Percentiles rank a stretch among this genome's conserved stretches.
phyloP scores from a whole-genome alignment of 2,888 invertebrate genomes.

The Lathronympha strigana region DNA sequence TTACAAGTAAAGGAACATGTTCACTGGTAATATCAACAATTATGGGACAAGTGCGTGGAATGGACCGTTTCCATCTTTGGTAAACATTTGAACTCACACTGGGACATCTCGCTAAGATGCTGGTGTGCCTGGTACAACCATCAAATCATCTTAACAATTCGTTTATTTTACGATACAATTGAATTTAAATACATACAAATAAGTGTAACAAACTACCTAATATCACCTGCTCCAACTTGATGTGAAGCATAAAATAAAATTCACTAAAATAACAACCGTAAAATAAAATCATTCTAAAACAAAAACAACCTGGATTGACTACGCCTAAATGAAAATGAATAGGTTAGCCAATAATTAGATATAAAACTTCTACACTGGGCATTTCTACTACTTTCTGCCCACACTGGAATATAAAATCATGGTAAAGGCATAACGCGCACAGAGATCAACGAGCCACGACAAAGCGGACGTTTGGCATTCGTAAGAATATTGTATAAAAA shows the following conservation, averaged over 20 bases:
- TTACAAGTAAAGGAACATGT: constrained; percentile 64
- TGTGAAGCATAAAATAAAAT: constrained; percentile 76
- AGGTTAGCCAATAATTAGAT: background rate
- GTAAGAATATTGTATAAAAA: constrained; percentile 52
- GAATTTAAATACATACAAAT: constrained; percentile 54
- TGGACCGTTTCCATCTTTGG: constrained; percentile 75
- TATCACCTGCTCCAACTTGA: constrained; percentile 71
- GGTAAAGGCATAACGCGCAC: constrained; percentile 24
- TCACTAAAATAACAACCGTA: constrained; percentile 77
- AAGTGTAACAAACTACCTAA: constrained; percentile 73
- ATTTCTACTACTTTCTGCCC: background rate
- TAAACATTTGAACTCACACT: constrained; percentile 69
- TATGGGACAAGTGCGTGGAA: constrained; percentile 59
- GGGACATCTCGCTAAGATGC: background rate
- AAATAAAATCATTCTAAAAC: constrained; percentile 76
- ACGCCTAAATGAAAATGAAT: constrained; percentile 55
- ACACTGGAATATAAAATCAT: constrained; percentile 21
- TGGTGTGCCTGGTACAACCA: constrained; percentile 4
- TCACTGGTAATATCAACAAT: constrained; percentile 50
- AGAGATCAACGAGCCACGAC: constrained; percentile 39
- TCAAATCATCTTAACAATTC: constrained; percentile 47
- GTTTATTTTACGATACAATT: constrained; percentile 47
- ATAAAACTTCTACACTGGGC: constrained; percentile 10
- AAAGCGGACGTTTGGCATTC: constrained; percentile 43
- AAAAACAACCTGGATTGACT: constrained; percentile 66